These are phyloP conservation scores for Hypercompe scribonia DNA, from an alignment of 2,888 invertebrate genomes.

Conservation along the genomic window DNA sequence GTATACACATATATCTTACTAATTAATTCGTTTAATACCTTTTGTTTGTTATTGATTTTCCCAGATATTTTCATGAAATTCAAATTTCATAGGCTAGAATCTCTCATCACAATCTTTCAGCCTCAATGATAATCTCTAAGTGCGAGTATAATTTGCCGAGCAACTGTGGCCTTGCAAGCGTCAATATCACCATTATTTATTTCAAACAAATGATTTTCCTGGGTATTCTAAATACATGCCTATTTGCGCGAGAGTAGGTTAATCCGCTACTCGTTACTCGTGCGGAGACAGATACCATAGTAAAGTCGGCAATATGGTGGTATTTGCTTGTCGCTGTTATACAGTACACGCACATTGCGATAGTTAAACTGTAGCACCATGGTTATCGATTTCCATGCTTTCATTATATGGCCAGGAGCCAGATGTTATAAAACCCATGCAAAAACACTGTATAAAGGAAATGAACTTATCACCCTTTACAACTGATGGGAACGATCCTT, in stretches of 20 bases:
- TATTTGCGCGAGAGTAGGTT: not conserved
- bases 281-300: not conserved
- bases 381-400: not conserved
- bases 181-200: not conserved
- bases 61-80: too few relatives aligned
- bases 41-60: too few relatives aligned
- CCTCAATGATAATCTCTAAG: too few relatives aligned
- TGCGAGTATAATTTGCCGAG: too few relatives aligned
- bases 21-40: not conserved
- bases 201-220: not conserved
- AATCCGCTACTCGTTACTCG: not conserved
- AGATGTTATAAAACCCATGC: slow-evolving; percentile 1
- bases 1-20: not conserved
- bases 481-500: not conserved
- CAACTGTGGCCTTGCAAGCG: not conserved
- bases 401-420: not conserved
- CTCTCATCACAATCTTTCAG: too few relatives aligned
- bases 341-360: slow-evolving; percentile 13
- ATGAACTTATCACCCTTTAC: slow-evolving; percentile 21
- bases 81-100: too few relatives aligned
- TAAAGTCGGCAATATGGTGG: not conserved
- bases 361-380: slow-evolving; percentile 16
- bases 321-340: slow-evolving; percentile 11
- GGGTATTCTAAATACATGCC: not conserved
- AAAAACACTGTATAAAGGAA: slow-evolving; percentile 28